Percentiles rank a stretch among this genome's conserved stretches.
These are phyloP conservation scores for Bradysia coprophila DNA, from an alignment of 1,140 invertebrate genomes.

Conservation along the genomic window DNA sequence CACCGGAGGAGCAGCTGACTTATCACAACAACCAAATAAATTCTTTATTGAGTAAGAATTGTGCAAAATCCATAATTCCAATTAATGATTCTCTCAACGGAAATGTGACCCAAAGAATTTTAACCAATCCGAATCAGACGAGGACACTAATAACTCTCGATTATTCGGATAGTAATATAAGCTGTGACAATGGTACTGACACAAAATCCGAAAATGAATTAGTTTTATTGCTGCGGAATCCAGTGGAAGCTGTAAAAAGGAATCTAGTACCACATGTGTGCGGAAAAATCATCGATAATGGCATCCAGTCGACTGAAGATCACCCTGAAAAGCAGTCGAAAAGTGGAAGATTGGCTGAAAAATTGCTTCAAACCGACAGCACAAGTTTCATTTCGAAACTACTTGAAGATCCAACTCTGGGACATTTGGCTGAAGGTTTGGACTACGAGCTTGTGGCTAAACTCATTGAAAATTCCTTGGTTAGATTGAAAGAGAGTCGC, in stretches of 20 bases:
- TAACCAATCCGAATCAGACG: neutral
- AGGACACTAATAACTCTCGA: neutral
- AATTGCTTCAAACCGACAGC: conserved; percentile 2
- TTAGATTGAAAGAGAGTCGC: conserved; percentile 34
- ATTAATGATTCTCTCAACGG: neutral
- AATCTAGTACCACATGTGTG: conserved; percentile 53
- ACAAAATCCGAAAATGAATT: conserved; percentile 15
- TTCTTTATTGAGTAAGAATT: neutral
- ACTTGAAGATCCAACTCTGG: conserved; percentile 36
- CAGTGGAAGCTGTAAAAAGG: conserved; percentile 45
- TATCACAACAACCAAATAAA: neutral
- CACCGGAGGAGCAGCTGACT: neutral
- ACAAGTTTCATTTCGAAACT: conserved; percentile 30
- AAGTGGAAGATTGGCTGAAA: conserved; percentile 11
- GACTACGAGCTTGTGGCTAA: conserved; percentile 34
- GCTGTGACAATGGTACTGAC: neutral
- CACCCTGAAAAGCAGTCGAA: neutral
- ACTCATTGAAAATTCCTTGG: conserved; percentile 40
- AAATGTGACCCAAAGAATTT: neutral
- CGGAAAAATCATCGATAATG: conserved; percentile 29
- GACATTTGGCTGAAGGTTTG: conserved; percentile 34
- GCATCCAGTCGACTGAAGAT: conserved; percentile 13
- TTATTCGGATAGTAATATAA: neutral
- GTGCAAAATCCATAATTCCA: neutral
- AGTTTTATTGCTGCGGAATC: conserved; percentile 36